Evolutionary conservation across 2,888 invertebrate genomes (phyloP), one percentile per base, ranked within the genome.

Genomic region (Trichopria drosophilae): DNA sequence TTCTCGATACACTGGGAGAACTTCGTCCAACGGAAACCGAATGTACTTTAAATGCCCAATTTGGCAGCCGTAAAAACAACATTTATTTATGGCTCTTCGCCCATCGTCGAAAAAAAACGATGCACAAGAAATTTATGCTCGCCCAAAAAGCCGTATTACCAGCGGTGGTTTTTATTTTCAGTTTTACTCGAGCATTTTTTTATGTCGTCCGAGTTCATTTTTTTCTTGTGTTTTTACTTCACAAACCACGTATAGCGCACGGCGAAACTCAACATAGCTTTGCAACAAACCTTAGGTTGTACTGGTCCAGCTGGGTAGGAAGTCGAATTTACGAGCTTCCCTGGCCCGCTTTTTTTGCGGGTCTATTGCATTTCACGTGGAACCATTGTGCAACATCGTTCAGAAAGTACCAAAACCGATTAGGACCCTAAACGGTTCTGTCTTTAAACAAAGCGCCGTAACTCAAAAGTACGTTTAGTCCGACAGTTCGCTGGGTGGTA

Each of bases 21-120:
- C n/a, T n/a, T n/a, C n/a, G n/a, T n/a, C n/a, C n/a, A n/a, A n/a
- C n/a, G n/a, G n/a, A n/a, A n/a, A n/a, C 59, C 62, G 64, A 68
- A 68, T 65, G 65, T 66, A 64, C 67, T 68, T 72, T 73, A 73
- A 71, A 72, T 64, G 72, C 67, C 72, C 73, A 75, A 73, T 73
- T 74, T 73, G 68, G 71, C 70, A 69, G 72, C 68, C 68, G 71
- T 73, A 73, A 74, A 72, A 75, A 69, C 72, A 72, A 69, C 72
- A 70, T 74, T 75, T 73, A 72, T 75, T 73, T 72, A 73, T 68
- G 72, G 66, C 66, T 61, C 66, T 68, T 69, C 63, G 68, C 59
- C 65, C 68, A 62, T 65, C 67, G 64, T 59, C 61, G 64, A 62
- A 60, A 64, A 67, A 66, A 60, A n/a, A n/a, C n/a, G 62, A 64